A percentile compares a stretch with the other conserved stretches of the same genome.
phyloP scores from a whole-genome alignment of 2,888 invertebrate species.

The Polymixis flavicincta region DNA sequence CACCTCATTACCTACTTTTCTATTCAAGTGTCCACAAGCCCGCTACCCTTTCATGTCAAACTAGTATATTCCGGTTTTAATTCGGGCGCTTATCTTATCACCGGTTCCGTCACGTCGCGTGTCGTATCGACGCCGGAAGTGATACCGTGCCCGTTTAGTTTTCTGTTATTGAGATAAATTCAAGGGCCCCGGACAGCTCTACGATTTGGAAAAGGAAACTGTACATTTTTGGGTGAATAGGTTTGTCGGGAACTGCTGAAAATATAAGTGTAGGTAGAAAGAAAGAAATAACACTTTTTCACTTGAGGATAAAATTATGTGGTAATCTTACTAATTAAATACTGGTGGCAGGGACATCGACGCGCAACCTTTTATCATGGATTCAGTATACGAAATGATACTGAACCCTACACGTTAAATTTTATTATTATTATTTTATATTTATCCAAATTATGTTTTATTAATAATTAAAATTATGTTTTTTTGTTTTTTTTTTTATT shows the following conservation, averaged over 20 bases:
- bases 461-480: too few relatives aligned
- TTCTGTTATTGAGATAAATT: conserved; percentile 67
- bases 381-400: too few relatives aligned
- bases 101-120: conserved; percentile 64
- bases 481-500: too few relatives aligned
- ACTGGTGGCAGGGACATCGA: too few relatives aligned
- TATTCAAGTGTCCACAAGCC: conserved; percentile 4
- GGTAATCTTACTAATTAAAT: too few relatives aligned
- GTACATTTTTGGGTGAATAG: conserved; percentile 34
- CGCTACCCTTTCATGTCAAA: conserved; percentile 58
- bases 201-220: conserved; percentile 30
- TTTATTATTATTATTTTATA: too few relatives aligned
- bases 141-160: conserved; percentile 58
- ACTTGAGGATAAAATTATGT: neutral
- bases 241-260: conserved; percentile 2
- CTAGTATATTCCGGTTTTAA: conserved; percentile 61
- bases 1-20: neutral
- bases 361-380: too few relatives aligned
- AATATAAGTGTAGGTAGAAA: conserved; percentile 3
- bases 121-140: conserved; percentile 58
- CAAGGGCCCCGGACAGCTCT: conserved; percentile 33
- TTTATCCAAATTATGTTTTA: too few relatives aligned
- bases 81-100: conserved; percentile 64
- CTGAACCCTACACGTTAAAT: too few relatives aligned
- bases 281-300: neutral